phyloP scores from a whole-genome alignment of 2,797 vertebrate species.

The Gallinago solitaria region DNA sequence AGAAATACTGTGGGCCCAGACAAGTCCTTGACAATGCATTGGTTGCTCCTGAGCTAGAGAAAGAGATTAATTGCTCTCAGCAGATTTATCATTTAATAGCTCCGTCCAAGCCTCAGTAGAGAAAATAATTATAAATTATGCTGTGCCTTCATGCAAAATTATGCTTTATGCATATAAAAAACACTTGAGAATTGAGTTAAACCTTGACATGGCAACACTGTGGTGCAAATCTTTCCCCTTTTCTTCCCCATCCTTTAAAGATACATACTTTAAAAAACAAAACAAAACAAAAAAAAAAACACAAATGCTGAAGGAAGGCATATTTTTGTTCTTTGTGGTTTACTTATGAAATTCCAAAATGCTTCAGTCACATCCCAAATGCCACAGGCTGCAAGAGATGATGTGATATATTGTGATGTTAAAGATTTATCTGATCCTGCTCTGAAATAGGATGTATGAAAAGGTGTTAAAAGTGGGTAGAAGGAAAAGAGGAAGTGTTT shows the following conservation, averaged over 20 bases:
- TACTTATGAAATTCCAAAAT: background rate
- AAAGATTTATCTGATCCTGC: background rate
- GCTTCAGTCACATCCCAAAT: background rate
- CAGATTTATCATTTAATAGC: background rate
- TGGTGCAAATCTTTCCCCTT: background rate
- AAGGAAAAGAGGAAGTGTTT: background rate
- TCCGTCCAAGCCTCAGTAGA: background rate
- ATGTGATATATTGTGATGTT: background rate
- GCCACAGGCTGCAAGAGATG: background rate
- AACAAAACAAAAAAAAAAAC: background rate
- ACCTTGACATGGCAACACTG: background rate
- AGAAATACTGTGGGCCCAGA: background rate
- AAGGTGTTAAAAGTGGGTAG: background rate
- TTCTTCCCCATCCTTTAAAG: background rate
- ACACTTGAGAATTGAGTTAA: background rate
- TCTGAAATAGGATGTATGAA: background rate
- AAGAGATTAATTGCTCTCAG: background rate
- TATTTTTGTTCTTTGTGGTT: background rate
- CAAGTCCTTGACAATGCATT: background rate
- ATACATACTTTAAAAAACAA: background rate
- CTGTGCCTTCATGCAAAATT: background rate
- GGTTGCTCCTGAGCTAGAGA: background rate
- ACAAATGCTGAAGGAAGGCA: background rate
- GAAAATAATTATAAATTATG: background rate
- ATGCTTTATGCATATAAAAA: constrained; percentile 12